These are phyloP conservation scores for Jacana jacana DNA, from an alignment of 2,113 vertebrate genomes.

Conservation along the genomic window DNA sequence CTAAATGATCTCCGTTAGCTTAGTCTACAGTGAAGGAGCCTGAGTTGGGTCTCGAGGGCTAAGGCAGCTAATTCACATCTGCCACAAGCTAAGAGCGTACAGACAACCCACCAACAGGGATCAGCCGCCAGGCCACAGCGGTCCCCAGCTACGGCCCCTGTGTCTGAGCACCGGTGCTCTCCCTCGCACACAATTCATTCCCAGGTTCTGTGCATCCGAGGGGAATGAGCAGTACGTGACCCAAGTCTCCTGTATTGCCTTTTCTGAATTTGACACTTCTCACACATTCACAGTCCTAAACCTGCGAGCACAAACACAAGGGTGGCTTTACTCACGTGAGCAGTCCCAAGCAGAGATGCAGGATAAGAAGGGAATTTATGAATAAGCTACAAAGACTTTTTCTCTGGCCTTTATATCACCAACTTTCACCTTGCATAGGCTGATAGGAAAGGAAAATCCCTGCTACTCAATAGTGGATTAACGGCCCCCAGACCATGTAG, in stretches of 20 bases:
- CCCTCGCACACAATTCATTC: background rate
- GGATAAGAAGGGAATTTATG: conserved; percentile 62
- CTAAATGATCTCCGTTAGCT: background rate
- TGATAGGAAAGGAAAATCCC: background rate
- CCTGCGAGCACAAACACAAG: conserved; percentile 52
- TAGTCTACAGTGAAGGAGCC: background rate
- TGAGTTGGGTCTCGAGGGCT: background rate
- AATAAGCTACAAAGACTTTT: conserved; percentile 39
- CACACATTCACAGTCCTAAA: conserved; percentile 33
- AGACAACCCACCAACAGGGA: background rate
- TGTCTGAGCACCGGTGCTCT: background rate
- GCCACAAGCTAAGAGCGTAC: conserved; percentile 24
- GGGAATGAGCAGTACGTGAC: background rate
- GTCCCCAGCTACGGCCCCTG: background rate
- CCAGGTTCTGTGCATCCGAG: background rate
- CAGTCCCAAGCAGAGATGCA: conserved; percentile 50
- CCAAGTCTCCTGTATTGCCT: background rate
- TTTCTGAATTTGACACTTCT: background rate
- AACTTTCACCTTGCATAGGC: background rate
- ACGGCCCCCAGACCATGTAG: background rate
- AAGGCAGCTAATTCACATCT: conserved; percentile 30
- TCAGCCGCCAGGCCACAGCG: background rate
- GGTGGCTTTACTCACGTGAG: conserved; percentile 57
- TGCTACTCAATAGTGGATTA: background rate
- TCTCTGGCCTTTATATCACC: background rate